Base-by-base conservation (phyloP, 2,888 invertebrate species). In the Amphimallon solstitiale region DNA sequence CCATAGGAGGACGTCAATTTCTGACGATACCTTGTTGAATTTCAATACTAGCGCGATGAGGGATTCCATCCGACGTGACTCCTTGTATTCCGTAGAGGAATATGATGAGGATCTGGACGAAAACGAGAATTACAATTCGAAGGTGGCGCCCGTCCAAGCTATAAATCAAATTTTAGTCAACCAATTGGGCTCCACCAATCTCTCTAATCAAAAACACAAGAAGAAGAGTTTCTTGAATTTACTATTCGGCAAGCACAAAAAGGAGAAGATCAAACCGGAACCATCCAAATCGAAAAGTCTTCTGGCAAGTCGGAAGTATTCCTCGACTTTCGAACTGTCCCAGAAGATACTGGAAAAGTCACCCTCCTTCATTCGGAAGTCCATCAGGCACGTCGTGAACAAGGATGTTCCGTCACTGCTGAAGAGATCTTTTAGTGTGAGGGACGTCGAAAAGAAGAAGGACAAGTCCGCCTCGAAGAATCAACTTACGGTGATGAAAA, bases 401-500 rank as follows among this genome's bases (percentile, higher is more conserved):
- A 78, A 79, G 40, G 80, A 80, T 10, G 77, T 79, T 0, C 75
- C 78, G 5, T 75, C 70, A 29, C 76, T 78, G 21, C 70, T 83
- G 9, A 79, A 76, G 64, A 71, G 82, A 12, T 80, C 81, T 21
- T 71, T 82, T 38, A 82, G 82, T 68, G 79, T 82, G 46, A 74
- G 81, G 9, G 81, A 81, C 63, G 66, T 80, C 12, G 73, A 71
- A 29, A 77, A 77, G 65, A 78, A 76, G 45, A 70, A 75, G 17
- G 76, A 76, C 37, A 75, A 74, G 65, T 75, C 74, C 0, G 70
- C 68, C 34, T 72, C 73, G 10, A 72, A 76, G 21, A 79, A 77
- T 1, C 76, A 76, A 70, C 69, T 75, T 63, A 77, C 73, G 71
- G 83, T 77, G 43, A 79, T 81, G 66, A 81, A 79, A 14, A 75